Evolutionary conservation across 2,797 vertebrate genomes (phyloP).

Genomic region (Sebastes wilsoni): DNA sequence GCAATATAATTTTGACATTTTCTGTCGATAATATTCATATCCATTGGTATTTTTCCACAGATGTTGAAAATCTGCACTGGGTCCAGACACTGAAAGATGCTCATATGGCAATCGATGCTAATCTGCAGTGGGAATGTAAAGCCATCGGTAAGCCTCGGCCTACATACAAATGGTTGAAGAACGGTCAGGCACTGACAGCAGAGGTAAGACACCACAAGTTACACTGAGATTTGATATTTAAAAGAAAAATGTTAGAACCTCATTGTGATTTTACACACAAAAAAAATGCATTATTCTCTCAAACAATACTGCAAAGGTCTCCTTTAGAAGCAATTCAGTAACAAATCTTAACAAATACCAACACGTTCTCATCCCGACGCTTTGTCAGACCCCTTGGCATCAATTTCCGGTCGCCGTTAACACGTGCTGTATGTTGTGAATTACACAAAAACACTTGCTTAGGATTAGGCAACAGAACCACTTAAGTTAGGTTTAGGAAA

Average conservation of each 20-base stretch:
- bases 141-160: slow-evolving; percentile 86
- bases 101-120: slow-evolving; percentile 86
- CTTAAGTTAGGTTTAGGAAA: no score
- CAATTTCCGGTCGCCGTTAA: no score
- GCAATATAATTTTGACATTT: neutral
- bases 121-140: slow-evolving; percentile 90
- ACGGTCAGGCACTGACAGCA: slow-evolving; percentile 78
- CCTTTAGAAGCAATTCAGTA: neutral
- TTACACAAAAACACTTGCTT: no score
- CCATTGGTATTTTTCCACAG: slow-evolving; percentile 41
- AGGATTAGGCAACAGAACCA: no score
- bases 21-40: neutral
- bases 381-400: no score
- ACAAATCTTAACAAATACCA: neutral
- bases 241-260: neutral
- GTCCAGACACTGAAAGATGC: slow-evolving; percentile 86
- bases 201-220: slow-evolving; percentile 77
- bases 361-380: rapidly evolving
- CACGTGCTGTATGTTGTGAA: no score
- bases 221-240: neutral
- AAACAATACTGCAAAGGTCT: neutral
- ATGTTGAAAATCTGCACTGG: slow-evolving; percentile 89
- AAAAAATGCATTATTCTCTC: neutral
- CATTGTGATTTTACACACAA: neutral
- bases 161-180: slow-evolving; percentile 88